These are phyloP conservation scores for Drepana falcataria DNA, from an alignment of 2,888 invertebrate genomes.

Conservation along the genomic window DNA sequence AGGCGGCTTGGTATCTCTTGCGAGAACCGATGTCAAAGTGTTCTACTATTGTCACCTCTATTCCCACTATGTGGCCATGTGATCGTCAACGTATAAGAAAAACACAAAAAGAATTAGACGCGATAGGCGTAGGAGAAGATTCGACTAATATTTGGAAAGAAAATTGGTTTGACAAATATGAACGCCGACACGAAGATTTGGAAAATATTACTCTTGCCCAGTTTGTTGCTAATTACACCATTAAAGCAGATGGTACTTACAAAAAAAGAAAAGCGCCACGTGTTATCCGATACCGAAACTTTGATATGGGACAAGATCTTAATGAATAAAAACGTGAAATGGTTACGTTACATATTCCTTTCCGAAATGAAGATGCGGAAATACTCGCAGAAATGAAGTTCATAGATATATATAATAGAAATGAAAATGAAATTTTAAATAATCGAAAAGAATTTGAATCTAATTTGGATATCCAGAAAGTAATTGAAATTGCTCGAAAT, in stretches of 20 bases:
- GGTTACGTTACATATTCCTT: no score
- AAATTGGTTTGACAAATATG: constrained; percentile 49
- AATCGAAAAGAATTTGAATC: no score
- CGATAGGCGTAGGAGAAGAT: constrained; percentile 33
- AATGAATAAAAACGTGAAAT: no score
- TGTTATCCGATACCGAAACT: no score
- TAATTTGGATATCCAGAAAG: no score
- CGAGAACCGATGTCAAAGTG: constrained; percentile 23
- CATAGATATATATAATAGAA: no score
- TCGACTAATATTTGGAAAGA: constrained; percentile 48
- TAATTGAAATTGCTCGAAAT: no score
- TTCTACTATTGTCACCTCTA: constrained; percentile 17
- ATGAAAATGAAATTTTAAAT: no score
- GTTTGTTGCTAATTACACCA: constrained; percentile 39
- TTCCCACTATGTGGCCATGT: constrained; percentile 32
- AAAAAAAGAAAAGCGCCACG: no score
- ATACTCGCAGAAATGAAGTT: no score
- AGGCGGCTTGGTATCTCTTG: constrained; percentile 40
- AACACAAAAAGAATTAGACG: constrained; percentile 34
- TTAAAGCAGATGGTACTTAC: constrained; percentile 13
- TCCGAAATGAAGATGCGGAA: no score
- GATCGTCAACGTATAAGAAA: constrained; percentile 40
- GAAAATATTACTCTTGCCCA: constrained; percentile 36
- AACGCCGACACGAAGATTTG: constrained; percentile 42
- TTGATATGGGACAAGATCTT: no score